Percentiles rank a stretch among this genome's conserved stretches.
Conservation (phyloP, 1,140 invertebrate species). For the Caerostris extrusa region DNA sequence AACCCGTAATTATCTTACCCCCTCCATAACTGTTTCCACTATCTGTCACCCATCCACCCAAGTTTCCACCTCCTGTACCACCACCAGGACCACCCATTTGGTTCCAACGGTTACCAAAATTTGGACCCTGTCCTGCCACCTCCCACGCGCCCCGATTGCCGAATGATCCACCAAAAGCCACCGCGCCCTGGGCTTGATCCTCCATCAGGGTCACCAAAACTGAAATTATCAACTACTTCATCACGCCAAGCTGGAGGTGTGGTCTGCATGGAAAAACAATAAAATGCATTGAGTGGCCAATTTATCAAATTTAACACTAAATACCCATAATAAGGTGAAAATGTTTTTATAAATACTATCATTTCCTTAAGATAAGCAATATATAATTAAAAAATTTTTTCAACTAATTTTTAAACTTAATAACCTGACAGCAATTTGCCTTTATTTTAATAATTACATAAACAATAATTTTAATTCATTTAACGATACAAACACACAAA, state of each 20-base stretch:
- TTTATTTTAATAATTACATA: too few species aligned
- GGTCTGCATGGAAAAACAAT: constrained; percentile 16
- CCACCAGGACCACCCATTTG: constrained; percentile 78
- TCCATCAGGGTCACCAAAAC: constrained; percentile 79
- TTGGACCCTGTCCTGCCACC: constrained; percentile 69
- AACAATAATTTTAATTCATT: too few species aligned
- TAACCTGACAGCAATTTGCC: too few species aligned
- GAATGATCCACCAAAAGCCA: constrained; percentile 82
- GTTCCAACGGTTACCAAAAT: constrained; percentile 74
- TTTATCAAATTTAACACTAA: too few species aligned
- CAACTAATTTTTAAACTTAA: too few species aligned
- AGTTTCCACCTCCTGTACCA: constrained; percentile 80
- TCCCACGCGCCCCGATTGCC: constrained; percentile 77
- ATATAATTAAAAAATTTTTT: too few species aligned
- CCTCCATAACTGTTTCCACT: constrained; percentile 67
- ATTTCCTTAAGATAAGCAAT: too few species aligned
- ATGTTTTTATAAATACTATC: too few species aligned
- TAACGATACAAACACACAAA: too few species aligned
- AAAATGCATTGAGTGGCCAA: background rate
- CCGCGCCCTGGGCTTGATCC: constrained; percentile 79
- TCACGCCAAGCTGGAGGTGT: constrained; percentile 78
- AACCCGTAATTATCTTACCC: background rate
- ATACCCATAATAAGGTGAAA: too few species aligned
- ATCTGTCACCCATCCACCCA: constrained; percentile 78
- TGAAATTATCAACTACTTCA: constrained; percentile 67